These are phyloP conservation scores for Yoshiicerus persimilis DNA, from an alignment of 1,140 invertebrate genomes.

Conservation along the genomic window DNA sequence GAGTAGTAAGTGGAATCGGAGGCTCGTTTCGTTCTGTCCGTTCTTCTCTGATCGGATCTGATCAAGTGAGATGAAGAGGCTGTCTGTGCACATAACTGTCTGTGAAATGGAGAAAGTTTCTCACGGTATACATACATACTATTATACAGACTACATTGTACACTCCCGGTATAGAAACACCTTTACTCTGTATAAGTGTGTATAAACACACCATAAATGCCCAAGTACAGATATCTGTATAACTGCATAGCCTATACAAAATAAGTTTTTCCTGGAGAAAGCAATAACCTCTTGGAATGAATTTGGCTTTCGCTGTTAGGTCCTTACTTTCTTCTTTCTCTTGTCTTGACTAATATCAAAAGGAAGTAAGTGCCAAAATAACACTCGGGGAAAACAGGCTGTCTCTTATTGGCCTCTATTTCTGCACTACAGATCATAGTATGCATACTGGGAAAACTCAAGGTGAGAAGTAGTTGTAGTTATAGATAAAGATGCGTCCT, in stretches of 20 bases:
- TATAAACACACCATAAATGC: neutral
- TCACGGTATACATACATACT: neutral
- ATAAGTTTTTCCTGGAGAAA: neutral
- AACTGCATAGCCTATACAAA: neutral
- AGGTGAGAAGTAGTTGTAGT: neutral
- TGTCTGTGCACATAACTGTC: conserved; percentile 15
- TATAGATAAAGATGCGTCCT: neutral
- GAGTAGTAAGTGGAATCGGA: neutral
- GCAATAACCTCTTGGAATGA: neutral
- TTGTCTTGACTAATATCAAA: neutral
- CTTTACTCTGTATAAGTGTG: neutral
- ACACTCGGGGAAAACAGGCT: neutral
- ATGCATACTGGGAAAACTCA: neutral
- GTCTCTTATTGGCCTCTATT: too few relatives aligned
- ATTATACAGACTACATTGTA: neutral
- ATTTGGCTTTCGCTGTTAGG: neutral
- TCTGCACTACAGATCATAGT: neutral
- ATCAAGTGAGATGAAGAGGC: conserved; percentile 21
- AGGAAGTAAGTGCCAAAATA: neutral
- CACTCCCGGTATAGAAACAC: neutral
- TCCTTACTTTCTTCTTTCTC: neutral
- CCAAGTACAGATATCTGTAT: neutral
- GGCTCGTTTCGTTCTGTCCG: conserved; percentile 3
- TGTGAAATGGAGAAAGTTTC: conserved; percentile 13
- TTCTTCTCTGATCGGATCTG: conserved; percentile 8